A percentile compares a stretch with the other conserved stretches of the same genome.
Evolutionary conservation across 2,888 invertebrate genomes (phyloP).

Genomic region (Flexamia atlantica): DNA sequence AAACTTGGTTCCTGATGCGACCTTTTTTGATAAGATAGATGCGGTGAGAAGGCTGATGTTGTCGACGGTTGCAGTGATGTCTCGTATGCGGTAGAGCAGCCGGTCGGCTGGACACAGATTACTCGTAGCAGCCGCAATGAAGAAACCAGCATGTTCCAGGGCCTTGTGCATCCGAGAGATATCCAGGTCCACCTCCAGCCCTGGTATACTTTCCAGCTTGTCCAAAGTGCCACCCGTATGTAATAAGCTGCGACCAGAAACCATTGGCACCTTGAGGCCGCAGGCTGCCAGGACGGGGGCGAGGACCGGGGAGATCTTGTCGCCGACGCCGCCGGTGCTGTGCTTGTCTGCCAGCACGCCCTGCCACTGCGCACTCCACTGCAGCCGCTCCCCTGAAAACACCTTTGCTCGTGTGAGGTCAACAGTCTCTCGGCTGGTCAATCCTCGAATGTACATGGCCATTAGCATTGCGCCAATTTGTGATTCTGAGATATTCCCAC

Average conservation of each 20-base stretch:
- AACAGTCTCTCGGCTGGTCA: conserved; percentile 73
- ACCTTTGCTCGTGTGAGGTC: conserved; percentile 75
- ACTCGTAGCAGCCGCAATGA: conserved; percentile 77
- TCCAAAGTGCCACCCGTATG: conserved; percentile 79
- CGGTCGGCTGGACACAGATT: conserved; percentile 77
- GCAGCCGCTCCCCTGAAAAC: conserved; percentile 73
- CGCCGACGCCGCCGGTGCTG: conserved; percentile 79
- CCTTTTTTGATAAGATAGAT: conserved; percentile 79
- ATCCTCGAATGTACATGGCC: conserved; percentile 75
- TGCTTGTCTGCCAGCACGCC: conserved; percentile 78
- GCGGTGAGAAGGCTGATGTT: conserved; percentile 76
- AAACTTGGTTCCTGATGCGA: conserved; percentile 75
- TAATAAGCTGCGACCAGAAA: conserved; percentile 77
- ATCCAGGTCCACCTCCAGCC: conserved; percentile 72
- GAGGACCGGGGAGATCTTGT: conserved; percentile 77
- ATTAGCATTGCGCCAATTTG: conserved; percentile 75
- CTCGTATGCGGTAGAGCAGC: conserved; percentile 75
- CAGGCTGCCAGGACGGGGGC: conserved; percentile 78
- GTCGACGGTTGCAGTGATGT: conserved; percentile 77
- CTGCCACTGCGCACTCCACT: conserved; percentile 72
- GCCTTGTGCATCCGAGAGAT: conserved; percentile 72
- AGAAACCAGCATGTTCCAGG: conserved; percentile 75
- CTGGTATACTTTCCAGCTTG: conserved; percentile 78
- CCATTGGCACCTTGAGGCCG: conserved; percentile 73
- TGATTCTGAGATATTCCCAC: conserved; percentile 65